phyloP scores from a whole-genome alignment of 2,113 vertebrate species.

The Oreotrochilus melanogaster region DNA sequence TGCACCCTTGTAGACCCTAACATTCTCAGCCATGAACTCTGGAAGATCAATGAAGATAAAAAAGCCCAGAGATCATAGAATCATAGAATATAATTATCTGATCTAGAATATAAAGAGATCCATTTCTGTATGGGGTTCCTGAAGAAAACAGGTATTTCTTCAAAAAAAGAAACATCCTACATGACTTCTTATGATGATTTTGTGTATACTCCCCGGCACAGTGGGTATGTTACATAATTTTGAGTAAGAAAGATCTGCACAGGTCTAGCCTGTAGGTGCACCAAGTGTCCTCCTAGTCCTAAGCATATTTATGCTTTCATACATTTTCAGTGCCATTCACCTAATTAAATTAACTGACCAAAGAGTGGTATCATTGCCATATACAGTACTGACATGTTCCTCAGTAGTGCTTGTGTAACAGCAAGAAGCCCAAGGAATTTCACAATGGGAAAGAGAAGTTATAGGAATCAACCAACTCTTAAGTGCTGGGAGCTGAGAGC shows the following conservation, averaged over 20 bases:
- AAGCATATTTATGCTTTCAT: background rate
- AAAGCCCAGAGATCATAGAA: background rate
- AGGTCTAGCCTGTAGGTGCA: background rate
- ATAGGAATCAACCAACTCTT: background rate
- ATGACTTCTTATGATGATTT: background rate
- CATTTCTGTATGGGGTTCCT: background rate
- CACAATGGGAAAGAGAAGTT: rapidly evolving
- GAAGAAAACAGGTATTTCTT: background rate
- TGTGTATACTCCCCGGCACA: background rate
- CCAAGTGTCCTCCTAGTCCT: background rate
- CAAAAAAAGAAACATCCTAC: background rate
- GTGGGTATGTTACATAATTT: background rate
- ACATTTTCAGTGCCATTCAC: background rate
- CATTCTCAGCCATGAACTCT: background rate
- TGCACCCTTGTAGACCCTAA: too few relatives aligned
- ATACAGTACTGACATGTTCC: background rate
- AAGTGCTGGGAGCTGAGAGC: background rate
- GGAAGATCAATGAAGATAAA: background rate
- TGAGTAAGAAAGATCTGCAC: background rate
- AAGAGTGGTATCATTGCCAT: background rate
- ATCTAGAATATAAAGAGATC: too few relatives aligned
- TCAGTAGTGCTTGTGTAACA: background rate
- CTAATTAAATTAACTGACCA: background rate
- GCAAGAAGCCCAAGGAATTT: background rate
- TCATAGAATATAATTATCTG: too few relatives aligned